Evolutionary conservation across 2,797 vertebrate genomes (phyloP).

Genomic region (Periophthalmus magnuspinnatus): DNA sequence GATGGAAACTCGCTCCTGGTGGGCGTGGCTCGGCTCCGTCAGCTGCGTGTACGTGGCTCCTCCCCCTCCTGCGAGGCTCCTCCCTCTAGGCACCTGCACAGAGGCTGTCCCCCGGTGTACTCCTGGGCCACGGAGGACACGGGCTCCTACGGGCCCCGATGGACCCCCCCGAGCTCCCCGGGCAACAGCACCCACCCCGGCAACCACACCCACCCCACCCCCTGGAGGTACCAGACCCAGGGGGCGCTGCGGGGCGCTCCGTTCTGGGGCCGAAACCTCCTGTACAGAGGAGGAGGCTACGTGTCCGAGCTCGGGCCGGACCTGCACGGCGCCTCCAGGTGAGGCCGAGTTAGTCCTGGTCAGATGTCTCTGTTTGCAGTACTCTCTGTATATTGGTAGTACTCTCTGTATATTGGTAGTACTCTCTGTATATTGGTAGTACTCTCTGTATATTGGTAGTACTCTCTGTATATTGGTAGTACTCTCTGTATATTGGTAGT

Average conservation of each 20-base stretch:
- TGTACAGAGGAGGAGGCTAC: conserved; percentile 89
- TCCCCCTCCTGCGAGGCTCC: conserved; percentile 29
- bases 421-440: no score
- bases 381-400: conserved; percentile 55
- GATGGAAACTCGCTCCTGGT: conserved; percentile 93
- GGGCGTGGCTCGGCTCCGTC: conserved; percentile 86
- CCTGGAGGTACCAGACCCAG: conserved; percentile 88
- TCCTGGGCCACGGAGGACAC: conserved; percentile 85
- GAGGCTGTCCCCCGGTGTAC: conserved; percentile 80
- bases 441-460: not conserved
- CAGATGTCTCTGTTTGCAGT: not conserved
- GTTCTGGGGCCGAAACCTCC: conserved; percentile 80
- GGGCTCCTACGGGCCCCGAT: conserved; percentile 77
- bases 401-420: conserved; percentile 23
- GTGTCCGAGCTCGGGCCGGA: conserved; percentile 81
- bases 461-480: no score
- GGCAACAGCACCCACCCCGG: conserved; percentile 1
- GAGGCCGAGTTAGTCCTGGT: conserved; percentile 52
- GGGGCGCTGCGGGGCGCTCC: conserved; percentile 71
- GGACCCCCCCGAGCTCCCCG: conserved; percentile 72
- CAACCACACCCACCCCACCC: conserved; percentile 22
- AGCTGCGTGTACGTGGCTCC: conserved; percentile 81
- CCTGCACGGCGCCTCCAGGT: conserved; percentile 82
- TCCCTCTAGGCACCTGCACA: conserved; percentile 42
- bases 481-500: no score